These are phyloP conservation scores for Sphaerophoria rueppellii DNA, from an alignment of 2,888 invertebrate species.

Conservation along the genomic window DNA sequence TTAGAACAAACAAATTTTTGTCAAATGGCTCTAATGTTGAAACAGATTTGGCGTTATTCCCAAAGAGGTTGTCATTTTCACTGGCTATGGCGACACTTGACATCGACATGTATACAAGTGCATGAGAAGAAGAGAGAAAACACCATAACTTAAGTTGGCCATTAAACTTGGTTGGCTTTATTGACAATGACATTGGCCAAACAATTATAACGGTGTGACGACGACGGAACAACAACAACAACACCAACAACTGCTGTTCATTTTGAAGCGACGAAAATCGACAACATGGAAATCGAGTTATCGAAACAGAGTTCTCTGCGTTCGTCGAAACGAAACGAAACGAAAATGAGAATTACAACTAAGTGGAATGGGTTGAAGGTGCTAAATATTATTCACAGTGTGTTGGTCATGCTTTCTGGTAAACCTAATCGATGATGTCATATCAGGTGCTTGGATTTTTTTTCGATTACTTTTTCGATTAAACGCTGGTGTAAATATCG, in stretches of 20 bases:
- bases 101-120: constrained; percentile 11
- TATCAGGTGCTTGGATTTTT: constrained; percentile 21
- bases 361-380: constrained; percentile 47
- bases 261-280: not conserved
- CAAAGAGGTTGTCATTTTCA: constrained; percentile 55
- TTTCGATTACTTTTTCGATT: constrained; percentile 22
- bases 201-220: constrained; percentile 29
- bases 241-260: not conserved
- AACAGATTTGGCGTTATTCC: constrained; percentile 69
- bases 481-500: constrained; percentile 3
- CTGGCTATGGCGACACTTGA: constrained; percentile 28
- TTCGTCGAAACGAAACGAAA: constrained; percentile 16
- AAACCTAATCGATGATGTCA: constrained; percentile 66
- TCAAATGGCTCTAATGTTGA: constrained; percentile 40
- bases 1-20: constrained; percentile 50
- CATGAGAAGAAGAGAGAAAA: not conserved
- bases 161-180: constrained; percentile 24
- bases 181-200: constrained; percentile 66
- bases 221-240: not conserved
- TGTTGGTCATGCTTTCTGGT: constrained; percentile 55
- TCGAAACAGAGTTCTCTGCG: no score
- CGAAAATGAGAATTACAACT: constrained; percentile 46
- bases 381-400: constrained; percentile 58
- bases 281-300: not conserved
- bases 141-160: not conserved